Conservation (phyloP, 2,113 vertebrate species). For the Pachycephala philippinensis region DNA sequence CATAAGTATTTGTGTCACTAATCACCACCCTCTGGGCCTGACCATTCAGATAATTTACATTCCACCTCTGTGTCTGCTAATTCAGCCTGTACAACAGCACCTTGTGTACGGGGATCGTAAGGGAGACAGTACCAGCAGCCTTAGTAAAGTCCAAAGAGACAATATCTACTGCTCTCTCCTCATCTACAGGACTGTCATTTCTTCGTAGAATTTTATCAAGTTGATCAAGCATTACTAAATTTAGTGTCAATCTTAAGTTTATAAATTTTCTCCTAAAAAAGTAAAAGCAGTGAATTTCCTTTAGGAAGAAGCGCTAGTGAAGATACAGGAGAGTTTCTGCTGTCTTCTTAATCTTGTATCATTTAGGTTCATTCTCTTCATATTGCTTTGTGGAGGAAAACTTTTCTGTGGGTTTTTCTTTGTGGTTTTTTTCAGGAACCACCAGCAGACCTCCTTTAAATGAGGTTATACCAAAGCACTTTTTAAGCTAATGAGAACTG, state of each 20-base stretch:
- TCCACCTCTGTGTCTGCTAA: not conserved
- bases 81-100: not conserved
- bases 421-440: not conserved
- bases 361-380: not conserved
- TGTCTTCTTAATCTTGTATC: not conserved
- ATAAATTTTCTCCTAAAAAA: not conserved
- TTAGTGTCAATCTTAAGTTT: not conserved
- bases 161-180: not conserved
- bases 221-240: not conserved
- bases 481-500: not conserved
- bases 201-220: not conserved
- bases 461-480: not conserved
- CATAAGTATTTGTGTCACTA: not conserved
- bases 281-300: not conserved
- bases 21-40: not conserved
- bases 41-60: not conserved
- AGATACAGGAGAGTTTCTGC: not conserved
- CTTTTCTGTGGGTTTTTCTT: not conserved
- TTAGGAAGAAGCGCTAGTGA: not conserved
- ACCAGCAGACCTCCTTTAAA: not conserved
- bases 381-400: not conserved
- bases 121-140: not conserved
- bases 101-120: fast-evolving
- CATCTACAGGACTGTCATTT: not conserved
- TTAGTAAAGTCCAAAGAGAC: not conserved